Evolutionary conservation across 2,888 invertebrate genomes (phyloP).

Genomic region (Coecobrya sp.): DNA sequence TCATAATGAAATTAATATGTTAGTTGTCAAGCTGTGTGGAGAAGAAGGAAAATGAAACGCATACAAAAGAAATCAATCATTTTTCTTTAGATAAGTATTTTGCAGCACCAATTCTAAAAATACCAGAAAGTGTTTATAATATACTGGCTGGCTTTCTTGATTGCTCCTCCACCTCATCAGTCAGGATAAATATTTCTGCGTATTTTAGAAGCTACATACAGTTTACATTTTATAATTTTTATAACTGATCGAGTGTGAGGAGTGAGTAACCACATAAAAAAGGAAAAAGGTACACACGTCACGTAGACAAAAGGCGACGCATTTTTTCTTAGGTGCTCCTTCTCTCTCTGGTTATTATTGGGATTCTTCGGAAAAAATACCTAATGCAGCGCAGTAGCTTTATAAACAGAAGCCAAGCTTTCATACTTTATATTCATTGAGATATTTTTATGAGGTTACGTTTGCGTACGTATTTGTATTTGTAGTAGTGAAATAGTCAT

Average conservation of each 20-base stretch:
- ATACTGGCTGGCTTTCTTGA: neutral
- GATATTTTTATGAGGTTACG: conserved; percentile 40
- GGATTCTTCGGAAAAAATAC: conserved; percentile 49
- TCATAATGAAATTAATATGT: neutral
- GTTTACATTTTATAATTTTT: neutral
- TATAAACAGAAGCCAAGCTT: neutral
- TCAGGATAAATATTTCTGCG: neutral
- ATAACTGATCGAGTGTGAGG: conserved; percentile 14
- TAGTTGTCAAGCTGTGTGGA: neutral
- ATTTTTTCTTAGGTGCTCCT: conserved; percentile 6
- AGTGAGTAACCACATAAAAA: conserved; percentile 28
- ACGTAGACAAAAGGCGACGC: conserved; percentile 32
- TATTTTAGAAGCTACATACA: conserved; percentile 13
- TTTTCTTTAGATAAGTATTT: neutral
- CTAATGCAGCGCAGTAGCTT: neutral
- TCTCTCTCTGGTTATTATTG: neutral
- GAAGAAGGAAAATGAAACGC: neutral
- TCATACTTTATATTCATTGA: conserved; percentile 2
- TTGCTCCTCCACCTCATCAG: neutral
- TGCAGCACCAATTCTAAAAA: no score
- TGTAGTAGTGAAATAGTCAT: neutral
- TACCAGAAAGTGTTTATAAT: no score
- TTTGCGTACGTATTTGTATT: no score
- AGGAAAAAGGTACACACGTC: conserved; percentile 55
- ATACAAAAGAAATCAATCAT: conserved; percentile 53